phyloP scores from a whole-genome alignment of 2,113 vertebrate genomes.

The Scortum barcoo region DNA sequence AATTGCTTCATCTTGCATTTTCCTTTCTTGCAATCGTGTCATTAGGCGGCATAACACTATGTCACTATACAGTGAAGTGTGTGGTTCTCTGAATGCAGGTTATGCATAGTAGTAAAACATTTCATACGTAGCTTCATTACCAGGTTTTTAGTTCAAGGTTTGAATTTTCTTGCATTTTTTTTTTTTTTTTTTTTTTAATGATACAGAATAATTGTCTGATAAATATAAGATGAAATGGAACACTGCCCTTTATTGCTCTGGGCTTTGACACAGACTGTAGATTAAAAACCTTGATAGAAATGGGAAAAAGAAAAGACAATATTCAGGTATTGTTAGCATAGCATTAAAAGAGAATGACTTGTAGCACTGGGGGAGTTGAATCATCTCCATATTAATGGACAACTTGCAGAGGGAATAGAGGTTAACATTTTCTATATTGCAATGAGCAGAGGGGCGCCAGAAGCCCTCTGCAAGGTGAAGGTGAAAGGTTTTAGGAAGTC shows the following conservation, averaged over 20 bases:
- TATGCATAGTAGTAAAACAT: slow-evolving; percentile 49
- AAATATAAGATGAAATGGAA: slow-evolving; percentile 78
- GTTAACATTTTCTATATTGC: slow-evolving; percentile 41
- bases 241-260: slow-evolving; percentile 75
- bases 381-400: slow-evolving; percentile 79
- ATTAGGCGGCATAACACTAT: slow-evolving; percentile 7
- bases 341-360: slow-evolving; percentile 80
- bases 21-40: slow-evolving; percentile 55
- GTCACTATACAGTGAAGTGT: slow-evolving; percentile 18
- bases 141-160: slow-evolving; percentile 63
- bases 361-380: slow-evolving; percentile 74
- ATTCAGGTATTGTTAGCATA: slow-evolving; percentile 77
- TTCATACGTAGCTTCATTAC: slow-evolving; percentile 36
- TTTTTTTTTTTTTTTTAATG: slow-evolving; percentile 69
- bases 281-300: slow-evolving; percentile 72
- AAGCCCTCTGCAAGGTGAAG: slow-evolving; percentile 47
- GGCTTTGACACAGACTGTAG: slow-evolving; percentile 67
- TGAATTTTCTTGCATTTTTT: slow-evolving; percentile 49
- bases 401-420: slow-evolving; percentile 64
- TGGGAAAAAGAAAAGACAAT: slow-evolving; percentile 64
- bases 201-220: slow-evolving; percentile 81
- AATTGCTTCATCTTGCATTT: slow-evolving; percentile 70
- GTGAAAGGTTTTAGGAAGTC: slow-evolving; percentile 44
- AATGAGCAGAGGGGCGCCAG: slow-evolving; percentile 19
- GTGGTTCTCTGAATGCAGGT: slow-evolving; percentile 59